phyloP scores from a whole-genome alignment of 1,140 invertebrate genomes.

The Micrasema longulum region DNA sequence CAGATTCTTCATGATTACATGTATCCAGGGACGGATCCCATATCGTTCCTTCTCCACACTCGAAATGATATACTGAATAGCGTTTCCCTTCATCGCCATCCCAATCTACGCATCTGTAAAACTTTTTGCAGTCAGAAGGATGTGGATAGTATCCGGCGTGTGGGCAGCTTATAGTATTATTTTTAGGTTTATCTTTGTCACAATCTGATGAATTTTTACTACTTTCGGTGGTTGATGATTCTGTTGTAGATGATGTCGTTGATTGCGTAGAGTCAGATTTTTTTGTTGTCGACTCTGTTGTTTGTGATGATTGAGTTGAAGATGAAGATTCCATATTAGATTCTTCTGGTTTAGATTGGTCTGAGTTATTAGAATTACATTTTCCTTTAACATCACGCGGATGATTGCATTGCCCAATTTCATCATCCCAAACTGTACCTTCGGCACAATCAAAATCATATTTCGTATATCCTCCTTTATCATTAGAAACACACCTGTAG shows the following conservation, averaged over 20 bases:
- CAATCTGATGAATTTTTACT: constrained; percentile 52
- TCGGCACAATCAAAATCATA: constrained; percentile 73
- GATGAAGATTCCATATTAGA: constrained; percentile 19
- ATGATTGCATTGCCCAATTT: constrained; percentile 59
- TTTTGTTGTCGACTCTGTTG: constrained; percentile 44
- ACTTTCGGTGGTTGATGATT: constrained; percentile 52
- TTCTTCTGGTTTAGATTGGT: constrained; percentile 7
- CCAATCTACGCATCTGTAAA: constrained; percentile 79
- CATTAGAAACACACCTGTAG: constrained; percentile 78
- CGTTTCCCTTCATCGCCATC: constrained; percentile 69
- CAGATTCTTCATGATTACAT: constrained; percentile 68
- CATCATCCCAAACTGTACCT: constrained; percentile 69
- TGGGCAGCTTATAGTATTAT: constrained; percentile 58
- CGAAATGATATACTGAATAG: constrained; percentile 74
- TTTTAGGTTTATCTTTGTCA: constrained; percentile 46
- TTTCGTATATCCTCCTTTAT: constrained; percentile 69
- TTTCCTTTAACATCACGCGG: constrained; percentile 58
- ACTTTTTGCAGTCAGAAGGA: constrained; percentile 76
- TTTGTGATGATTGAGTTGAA: neutral
- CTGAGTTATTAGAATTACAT: constrained; percentile 39
- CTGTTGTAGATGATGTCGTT: constrained; percentile 40
- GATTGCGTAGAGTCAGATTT: constrained; percentile 45
- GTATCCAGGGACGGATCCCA: constrained; percentile 70
- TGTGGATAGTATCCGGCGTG: constrained; percentile 76
- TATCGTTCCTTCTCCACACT: constrained; percentile 72